phyloP scores from a whole-genome alignment of 2,888 invertebrate genomes.

The Aethes cnicana region DNA sequence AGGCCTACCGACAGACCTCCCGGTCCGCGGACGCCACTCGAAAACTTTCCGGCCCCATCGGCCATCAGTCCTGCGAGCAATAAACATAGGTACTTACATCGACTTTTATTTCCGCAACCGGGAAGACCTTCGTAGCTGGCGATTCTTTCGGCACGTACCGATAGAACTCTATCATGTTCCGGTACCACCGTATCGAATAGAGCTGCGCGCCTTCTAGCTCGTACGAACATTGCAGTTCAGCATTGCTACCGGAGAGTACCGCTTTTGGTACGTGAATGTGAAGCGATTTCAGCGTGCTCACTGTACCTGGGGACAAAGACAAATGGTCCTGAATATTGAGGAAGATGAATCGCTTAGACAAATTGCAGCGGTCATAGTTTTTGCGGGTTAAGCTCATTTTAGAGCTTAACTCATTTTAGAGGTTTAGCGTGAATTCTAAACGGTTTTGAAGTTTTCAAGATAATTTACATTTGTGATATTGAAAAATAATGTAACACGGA shows the following conservation, averaged over 20 bases:
- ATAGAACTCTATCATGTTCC: slow-evolving; percentile 89
- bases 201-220: slow-evolving; percentile 84
- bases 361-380: slow-evolving; percentile 15
- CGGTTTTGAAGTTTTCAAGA: too few relatives aligned
- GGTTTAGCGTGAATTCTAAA: too few relatives aligned
- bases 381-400: not conserved
- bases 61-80: too few relatives aligned
- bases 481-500: too few relatives aligned
- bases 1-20: too few relatives aligned
- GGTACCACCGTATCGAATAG: slow-evolving; percentile 90
- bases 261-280: slow-evolving; percentile 80
- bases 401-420: too few relatives aligned
- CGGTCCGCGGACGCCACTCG: too few relatives aligned
- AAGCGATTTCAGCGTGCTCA: slow-evolving; percentile 67
- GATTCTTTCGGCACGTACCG: slow-evolving; percentile 88
- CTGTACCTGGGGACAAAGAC: slow-evolving; percentile 63
- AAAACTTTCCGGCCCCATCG: too few relatives aligned
- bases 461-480: too few relatives aligned
- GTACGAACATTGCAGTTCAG: slow-evolving; percentile 80
- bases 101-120: slow-evolving; percentile 86
- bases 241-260: slow-evolving; percentile 75
- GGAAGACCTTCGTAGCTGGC: slow-evolving; percentile 87
- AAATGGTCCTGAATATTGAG: slow-evolving; percentile 13
- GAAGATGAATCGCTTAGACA: slow-evolving; percentile 25
- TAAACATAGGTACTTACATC: slow-evolving; percentile 90